Conservation (phyloP, 2,113 vertebrate species). For the Zosterops borbonicus region DNA sequence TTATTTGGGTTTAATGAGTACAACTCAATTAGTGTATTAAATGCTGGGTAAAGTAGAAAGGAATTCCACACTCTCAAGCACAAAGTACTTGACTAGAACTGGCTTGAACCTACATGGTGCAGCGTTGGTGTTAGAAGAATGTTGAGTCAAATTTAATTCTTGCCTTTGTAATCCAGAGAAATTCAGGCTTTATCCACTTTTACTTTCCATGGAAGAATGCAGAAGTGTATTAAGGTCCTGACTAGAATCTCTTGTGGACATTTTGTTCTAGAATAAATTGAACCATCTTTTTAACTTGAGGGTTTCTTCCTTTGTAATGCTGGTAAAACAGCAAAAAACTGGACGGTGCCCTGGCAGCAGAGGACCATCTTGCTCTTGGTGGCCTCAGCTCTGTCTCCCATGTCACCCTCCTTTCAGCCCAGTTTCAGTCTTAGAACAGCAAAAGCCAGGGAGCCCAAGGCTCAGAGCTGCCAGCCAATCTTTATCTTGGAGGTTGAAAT, state of each 20-base stretch:
- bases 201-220: background rate
- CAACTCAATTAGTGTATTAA: background rate
- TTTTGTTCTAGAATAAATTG: background rate
- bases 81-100: background rate
- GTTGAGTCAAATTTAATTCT: background rate
- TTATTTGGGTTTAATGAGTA: background rate
- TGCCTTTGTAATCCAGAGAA: slow-evolving; percentile 14
- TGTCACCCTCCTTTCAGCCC: background rate
- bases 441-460: background rate
- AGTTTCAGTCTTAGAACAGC: background rate
- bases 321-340: background rate
- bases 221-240: background rate
- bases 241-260: background rate
- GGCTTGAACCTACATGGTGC: background rate
- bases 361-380: background rate
- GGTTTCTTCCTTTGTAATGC: background rate
- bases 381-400: background rate
- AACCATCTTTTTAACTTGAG: background rate
- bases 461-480: background rate
- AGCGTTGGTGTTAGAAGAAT: background rate
- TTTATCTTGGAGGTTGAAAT: background rate
- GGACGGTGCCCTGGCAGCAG: background rate
- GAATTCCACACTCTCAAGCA: background rate
- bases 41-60: background rate
- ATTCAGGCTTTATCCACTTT: background rate